Base-by-base conservation (phyloP, 2,113 vertebrate species). In the Apteryx mantelli region DNA sequence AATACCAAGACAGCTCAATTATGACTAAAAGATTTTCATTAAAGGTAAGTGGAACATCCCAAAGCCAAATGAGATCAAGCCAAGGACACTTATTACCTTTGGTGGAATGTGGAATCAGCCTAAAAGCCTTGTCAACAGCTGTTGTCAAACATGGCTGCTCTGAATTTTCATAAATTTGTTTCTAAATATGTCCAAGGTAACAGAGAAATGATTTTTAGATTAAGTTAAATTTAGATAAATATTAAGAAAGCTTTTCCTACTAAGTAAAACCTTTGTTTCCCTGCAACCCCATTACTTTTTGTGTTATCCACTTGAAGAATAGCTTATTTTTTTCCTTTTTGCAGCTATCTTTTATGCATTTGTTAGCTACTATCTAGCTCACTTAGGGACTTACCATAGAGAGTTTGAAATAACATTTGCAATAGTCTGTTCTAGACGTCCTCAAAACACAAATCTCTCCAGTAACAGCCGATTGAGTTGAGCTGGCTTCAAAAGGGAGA, bases 1-100 rank as follows among this genome's bases (percentile, higher is more conserved):
- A 92, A 46, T 85, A 58, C 66, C 91, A 89, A 97, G 97, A 97
- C 97, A 97, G 81, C 96, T 97, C 95, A 95, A 97, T 97, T 97
- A 97, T 22, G 85, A 91, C 84, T 87, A 48, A 55, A 95, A 92
- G 91, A 80, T 97, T 97, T 95, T 93, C 95, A 97, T 97, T 96
- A 97, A 97, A 95, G 95, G 63, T 93, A 97, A 97, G 82, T 91
- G 86, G 94, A 96, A 58, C 89, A 89, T 95, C 75, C 92, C 78
- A 92, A 97, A 89, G 91, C 83, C 96, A 95, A 96, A 95, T 91
- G 94, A 95, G 78, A 89, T 97, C 85, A 91, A 93, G 88, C n/a
- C 4, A 86, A 96, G 88, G 77, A 74, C 73, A 6, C 55, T 93
- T 76, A 68, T 83, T 78, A 92, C n/a, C 70, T 95, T 50, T 2